Conservation (phyloP, 1,140 invertebrate species). For the Trichonephila inaurata region DNA sequence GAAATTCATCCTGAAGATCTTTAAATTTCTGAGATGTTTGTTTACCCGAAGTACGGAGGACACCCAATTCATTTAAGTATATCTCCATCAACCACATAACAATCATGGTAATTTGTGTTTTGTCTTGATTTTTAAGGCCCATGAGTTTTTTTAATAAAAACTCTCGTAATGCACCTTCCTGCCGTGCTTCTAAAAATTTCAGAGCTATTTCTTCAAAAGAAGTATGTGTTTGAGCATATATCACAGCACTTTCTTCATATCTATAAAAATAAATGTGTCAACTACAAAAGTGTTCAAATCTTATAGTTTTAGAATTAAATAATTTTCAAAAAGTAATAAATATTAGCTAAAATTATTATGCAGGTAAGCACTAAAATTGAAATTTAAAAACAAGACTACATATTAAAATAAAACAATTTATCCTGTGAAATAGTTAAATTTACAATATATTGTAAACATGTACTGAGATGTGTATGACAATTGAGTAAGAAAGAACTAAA, state of each 20-base stretch:
- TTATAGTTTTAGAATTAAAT: too few species aligned
- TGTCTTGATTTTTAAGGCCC: slow-evolving; percentile 80
- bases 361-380: background rate
- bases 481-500: too few species aligned
- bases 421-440: too few species aligned
- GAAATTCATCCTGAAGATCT: slow-evolving; percentile 89
- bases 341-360: background rate
- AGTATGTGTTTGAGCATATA: slow-evolving; percentile 93
- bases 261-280: slow-evolving; percentile 79
- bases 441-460: too few species aligned
- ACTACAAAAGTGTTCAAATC: background rate
- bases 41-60: slow-evolving; percentile 84
- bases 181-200: slow-evolving; percentile 92
- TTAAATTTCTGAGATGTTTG: slow-evolving; percentile 84
- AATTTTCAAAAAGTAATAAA: background rate
- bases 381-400: background rate
- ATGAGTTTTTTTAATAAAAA: slow-evolving; percentile 86
- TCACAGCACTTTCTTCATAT: slow-evolving; percentile 90
- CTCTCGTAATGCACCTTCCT: slow-evolving; percentile 92
- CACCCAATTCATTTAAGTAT: slow-evolving; percentile 91
- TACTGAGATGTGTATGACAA: too few species aligned
- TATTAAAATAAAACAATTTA: too few species aligned
- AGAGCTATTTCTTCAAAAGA: slow-evolving; percentile 96
- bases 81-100: slow-evolving; percentile 96
- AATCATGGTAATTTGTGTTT: slow-evolving; percentile 93